Base-by-base conservation (phyloP, 2,797 vertebrate genomes). In the Myioborus miniatus region DNA sequence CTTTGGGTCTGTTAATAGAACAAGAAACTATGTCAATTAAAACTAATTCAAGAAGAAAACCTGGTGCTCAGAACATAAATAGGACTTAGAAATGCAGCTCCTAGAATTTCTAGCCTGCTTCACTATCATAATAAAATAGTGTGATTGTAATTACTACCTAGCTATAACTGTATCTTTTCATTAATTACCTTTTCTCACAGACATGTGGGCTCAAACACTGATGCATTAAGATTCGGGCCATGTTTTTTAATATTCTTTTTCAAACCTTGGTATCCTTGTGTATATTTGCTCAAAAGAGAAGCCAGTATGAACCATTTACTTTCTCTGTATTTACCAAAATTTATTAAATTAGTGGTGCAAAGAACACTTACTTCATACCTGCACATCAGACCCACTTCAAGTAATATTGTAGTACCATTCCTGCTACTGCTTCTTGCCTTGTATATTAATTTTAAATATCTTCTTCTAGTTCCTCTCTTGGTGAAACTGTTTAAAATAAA, bases 191-290 rank as follows among this genome's bases (percentile, higher is more conserved):
- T 92, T 93, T 90, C 65, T 90, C 63, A 44, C 37, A 62, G 56
- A 74, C 17, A 78, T 74, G 8, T 24, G 13, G 34, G 29, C 34
- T 92, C 41, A 49, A 30, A 37, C 15, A 69, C 47, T 93, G 62
- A 52, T 59, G 9, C 46, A 60, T 77, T 92, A 93, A 65, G 37
- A 93, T 94, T 93, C 37, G 2, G 7, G 11, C 23, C 76, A 55
- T 70, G 49, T 8, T 89, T 93, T 93, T 75, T 65, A 90, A 79
- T 80, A 36, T 41, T 92, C 62, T 79, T 95, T 86, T 93, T 87
- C 79, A 94, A 91, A 89, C 39, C 12, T 41, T 74, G 30, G 12
- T 83, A 69, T 89, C 53, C 26, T 78, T 75, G 27, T 74, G 47
- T 53, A 18, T 43, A 81, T 96, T 89, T 96, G 41, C 56, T 94